Evolutionary conservation across 2,797 vertebrate species (phyloP), one percentile per base, ranked within the genome.

Genomic region (Sternarchorhynchus goeldii): DNA sequence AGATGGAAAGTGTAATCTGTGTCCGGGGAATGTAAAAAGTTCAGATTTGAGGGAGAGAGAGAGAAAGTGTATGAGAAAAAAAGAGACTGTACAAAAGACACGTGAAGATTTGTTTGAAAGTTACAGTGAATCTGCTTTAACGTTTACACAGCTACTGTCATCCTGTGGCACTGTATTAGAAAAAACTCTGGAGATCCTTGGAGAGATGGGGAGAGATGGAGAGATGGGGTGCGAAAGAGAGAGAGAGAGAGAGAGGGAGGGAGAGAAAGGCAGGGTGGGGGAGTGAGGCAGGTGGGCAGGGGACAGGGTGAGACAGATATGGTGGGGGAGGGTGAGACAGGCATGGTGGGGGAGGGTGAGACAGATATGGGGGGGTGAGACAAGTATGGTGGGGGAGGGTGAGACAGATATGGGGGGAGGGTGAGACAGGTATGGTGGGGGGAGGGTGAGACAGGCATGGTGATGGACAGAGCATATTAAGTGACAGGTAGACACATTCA

Each of bases 81-180:
- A 29, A 63, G 56, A 56, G 10, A 17, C 16, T 6, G n/a, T 1
- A 21, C 32, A 20, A 69, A 21, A 50, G 29, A 41, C 20, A 69
- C 45, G 66, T 21, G 58, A 53, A 64, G 55, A 53, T 5, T 34
- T 20, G 31, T 41, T 63, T 45, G 60, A 59, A 55, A 50, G 64
- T 62, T 14, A 66, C 55, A 65, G 5, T 53, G 60, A 45, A 75
- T 65, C n/a, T 75, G 1, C 16, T 18, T 65, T 55, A 45, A 65
- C 21, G 45, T 64, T 76, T 66, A 82, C 73, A 76, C 21, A 73
- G 67, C 70, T 62, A 56, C 68, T 67, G 34, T 69, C n/a, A 31
- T 57, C 58, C 21, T 77, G 65, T 75, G 73, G 32, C 25, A 62
- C 29, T 58, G 56, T 1, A 2, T 32, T 5, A 60, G 67, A 75